Base-by-base conservation (phyloP, 2,113 vertebrate species). In the Lethenteron reissneri region DNA sequence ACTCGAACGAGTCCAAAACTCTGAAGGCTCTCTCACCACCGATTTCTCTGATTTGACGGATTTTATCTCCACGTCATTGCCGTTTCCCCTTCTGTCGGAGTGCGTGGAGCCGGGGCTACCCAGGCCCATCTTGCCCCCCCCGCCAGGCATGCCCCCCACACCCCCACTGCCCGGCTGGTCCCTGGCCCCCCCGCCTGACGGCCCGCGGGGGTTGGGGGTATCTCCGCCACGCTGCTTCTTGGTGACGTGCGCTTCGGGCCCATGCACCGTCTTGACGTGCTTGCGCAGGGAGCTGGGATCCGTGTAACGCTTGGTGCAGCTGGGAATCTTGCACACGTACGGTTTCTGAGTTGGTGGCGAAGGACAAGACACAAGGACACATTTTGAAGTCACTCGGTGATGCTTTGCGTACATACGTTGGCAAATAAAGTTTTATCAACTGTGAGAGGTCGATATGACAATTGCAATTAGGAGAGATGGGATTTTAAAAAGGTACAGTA, bases 271-370 rank as follows among this genome's bases (percentile, higher is more conserved):
- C 79, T 99, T 99, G 17, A 99, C 94, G 0, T 99, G 94, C 75
- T 97, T 99, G 78, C 94, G 84, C 76, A 99, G 91, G 17, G 94
- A 99, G 73, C 94, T 99, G 19, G 94, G 94, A 78, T 99, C 94
- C 0, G 94, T 99, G 84, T 97, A 99, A 56, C 92, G 79, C 80
- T 99, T 99, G 0, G 90, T 96, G 74, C 94, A 99, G 71, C 90
- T 91, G 0, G 88, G 86, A 75, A 99, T 92, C 78, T 96, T 97
- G 78, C 94, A 99, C 71, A 97, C 86, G 1, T 99, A 99, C 3
- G 94, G 94, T 84, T 99, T 99, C 94, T 99, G 81, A 70, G 64
- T n/a, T 17, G 64, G 25, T 68, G 64, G 25, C n/a, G 25, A 8
- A 68, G 25, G 25, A 11, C n/a, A 11, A n/a, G 25, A 68, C n/a